Evolutionary conservation across 2,113 vertebrate genomes (phyloP), one percentile per base, ranked within the genome.

Genomic region (Lagopus leucura): DNA sequence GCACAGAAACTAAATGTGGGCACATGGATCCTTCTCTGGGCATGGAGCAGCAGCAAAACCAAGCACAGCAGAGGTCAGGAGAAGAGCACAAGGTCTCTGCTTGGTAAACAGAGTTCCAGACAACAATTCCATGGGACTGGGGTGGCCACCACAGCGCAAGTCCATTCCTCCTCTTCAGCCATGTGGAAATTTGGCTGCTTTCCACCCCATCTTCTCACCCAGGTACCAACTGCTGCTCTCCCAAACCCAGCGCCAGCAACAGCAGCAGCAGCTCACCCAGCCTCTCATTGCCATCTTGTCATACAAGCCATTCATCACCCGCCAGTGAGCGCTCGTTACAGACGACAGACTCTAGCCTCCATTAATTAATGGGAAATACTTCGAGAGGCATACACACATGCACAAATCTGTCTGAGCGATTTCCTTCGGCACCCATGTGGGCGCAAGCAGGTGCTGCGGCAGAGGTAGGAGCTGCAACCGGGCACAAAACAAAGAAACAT

Each of bases 341-440:
- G 91, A 82, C n/a, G 18, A 88, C 93, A 96, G 94, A 91, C 94
- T 96, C 82, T 91, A 91, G 91, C 32, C 87, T 43, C 85, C 94
- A 86, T 81, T 95, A 95, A 96, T 94, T 94, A 94, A 96, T 74
- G 87, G 78, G 87, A 93, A 91, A 86, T 89, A 91, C 89, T 94
- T 81, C 60, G 55, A 91, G 71, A 94, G 60, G 45, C 92, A 73
- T 3, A 71, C 9, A 70, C 88, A 80, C 38, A 81, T 0, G 18
- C 83, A 95, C 86, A 94, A 52, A 93, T 92, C 89, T 92, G 84
- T 91, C 94, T 92, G 95, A 91, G 76, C 8, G 0, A 38, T 48
- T 91, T 94, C 95, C 87, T 91, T 55, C 1, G 3, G 64, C 69
- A 91, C 52, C 72, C 50, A 71, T 57, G 0, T 0, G 0, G 67